These are phyloP conservation scores for Acromyrmex echinatior DNA, from an alignment of 1,140 invertebrate genomes.

Conservation along the genomic window DNA sequence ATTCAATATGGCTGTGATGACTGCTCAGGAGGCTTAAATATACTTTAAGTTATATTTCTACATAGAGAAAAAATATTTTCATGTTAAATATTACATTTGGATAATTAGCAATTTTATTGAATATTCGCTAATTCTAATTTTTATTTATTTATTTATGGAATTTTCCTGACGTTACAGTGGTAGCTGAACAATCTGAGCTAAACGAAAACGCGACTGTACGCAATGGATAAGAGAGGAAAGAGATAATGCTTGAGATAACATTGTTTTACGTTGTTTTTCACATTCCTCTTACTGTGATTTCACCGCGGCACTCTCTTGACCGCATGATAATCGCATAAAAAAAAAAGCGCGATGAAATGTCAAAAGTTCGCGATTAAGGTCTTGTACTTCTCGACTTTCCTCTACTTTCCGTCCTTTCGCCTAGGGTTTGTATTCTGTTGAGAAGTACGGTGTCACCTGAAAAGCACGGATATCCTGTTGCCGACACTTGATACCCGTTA, in stretches of 20 bases:
- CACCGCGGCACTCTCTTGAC: background rate
- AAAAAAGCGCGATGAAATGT: constrained; percentile 19
- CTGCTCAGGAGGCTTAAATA: no score
- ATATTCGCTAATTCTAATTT: background rate
- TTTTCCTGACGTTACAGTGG: background rate
- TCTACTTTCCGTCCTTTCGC: background rate
- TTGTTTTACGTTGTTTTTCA: background rate
- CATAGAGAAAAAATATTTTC: background rate
- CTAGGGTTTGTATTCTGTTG: background rate
- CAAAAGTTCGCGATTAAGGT: constrained; percentile 17
- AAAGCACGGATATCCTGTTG: constrained; percentile 46
- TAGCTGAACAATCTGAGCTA: background rate
- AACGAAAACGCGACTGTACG: background rate
- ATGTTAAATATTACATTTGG: background rate
- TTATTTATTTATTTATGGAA: constrained; percentile 10
- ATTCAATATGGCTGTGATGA: no score
- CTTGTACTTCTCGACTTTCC: background rate
- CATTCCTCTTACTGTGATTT: background rate
- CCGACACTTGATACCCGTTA: constrained; percentile 1
- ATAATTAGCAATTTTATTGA: background rate
- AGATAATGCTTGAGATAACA: constrained; percentile 7
- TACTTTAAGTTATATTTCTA: background rate
- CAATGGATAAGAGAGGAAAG: background rate
- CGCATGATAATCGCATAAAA: background rate
- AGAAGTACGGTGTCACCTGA: constrained; percentile 1